Evolutionary conservation across 2,113 vertebrate species (phyloP).

Genomic region (Melanerpes formicivorus): DNA sequence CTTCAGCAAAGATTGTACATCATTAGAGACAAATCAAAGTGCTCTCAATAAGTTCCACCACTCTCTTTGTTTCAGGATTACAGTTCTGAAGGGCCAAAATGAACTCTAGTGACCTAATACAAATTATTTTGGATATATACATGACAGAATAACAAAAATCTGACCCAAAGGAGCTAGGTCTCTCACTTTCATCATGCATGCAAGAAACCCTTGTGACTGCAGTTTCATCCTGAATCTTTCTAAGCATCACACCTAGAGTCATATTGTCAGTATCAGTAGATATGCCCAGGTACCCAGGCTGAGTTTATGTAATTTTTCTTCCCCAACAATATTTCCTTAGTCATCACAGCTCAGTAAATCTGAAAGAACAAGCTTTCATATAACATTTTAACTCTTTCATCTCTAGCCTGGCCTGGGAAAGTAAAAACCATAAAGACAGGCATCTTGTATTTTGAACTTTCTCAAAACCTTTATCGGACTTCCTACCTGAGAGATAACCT

Average conservation of each 20-base stretch:
- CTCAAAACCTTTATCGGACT: neutral
- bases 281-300: neutral
- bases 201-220: neutral
- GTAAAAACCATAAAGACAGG: neutral
- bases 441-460: neutral
- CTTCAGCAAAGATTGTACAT: neutral
- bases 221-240: neutral
- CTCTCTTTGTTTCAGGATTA: neutral
- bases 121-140: neutral
- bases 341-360: neutral
- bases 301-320: neutral
- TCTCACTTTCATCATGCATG: neutral
- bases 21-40: neutral
- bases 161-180: neutral
- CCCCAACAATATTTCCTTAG: neutral
- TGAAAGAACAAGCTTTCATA: neutral
- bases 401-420: neutral
- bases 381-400: neutral
- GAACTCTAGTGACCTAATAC: neutral
- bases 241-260: neutral
- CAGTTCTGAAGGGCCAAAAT: neutral
- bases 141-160: neutral
- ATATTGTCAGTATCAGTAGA: neutral
- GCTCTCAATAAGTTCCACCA: neutral
- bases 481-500: neutral